Base-by-base conservation (phyloP, 2,113 vertebrate genomes). In the Henicopernis longicauda region DNA sequence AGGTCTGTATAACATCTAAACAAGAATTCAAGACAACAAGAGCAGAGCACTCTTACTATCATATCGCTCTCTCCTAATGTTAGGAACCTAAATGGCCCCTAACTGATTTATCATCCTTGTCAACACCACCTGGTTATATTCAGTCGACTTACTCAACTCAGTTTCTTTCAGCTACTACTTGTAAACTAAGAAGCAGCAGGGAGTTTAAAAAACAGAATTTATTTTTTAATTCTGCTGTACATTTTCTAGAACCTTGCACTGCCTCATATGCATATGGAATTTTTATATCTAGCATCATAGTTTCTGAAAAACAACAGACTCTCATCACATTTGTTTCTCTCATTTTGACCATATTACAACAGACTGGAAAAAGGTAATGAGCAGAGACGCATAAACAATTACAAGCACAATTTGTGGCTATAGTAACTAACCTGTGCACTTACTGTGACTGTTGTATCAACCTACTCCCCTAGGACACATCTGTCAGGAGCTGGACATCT, bases 261-360 rank as follows among this genome's bases (percentile, higher is more conserved):
- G 71, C 52, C 13, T 78, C 78, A 31, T 57, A 79, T 47, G 54
- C 87, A 71, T 36, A 16, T 0, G 40, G 84, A 14, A 31, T 83
- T 92, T 93, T 77, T 77, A 19, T 62, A 55, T 1, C 38, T 52
- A 89, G 54, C 77, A 74, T 8, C 34, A 19, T 6, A 19, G 1
- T 7, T 67, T 49, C 76, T 83, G 45, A 74, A 95, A 81, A 94
- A 93, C 85, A 90, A 93, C 84, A 91, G 74, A 93, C 66, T 52
- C 3, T 0, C 13, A 8, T 9, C 78, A 17, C 66, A 44, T 93
- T 89, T 73, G 69, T 61, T 62, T 55, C 85, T 63, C 74, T 81
- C 40, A 0, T 29, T 84, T 71, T 73, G 76, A 72, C 25, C 17
- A 4, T 2, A 4, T 70, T 71, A 66, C 42, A 78, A 38, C 42